A percentile compares a stretch with the other conserved stretches of the same genome.
phyloP scores from a whole-genome alignment of 53 echinoderm and acorn worm species.

The Astropecten irregularis region DNA sequence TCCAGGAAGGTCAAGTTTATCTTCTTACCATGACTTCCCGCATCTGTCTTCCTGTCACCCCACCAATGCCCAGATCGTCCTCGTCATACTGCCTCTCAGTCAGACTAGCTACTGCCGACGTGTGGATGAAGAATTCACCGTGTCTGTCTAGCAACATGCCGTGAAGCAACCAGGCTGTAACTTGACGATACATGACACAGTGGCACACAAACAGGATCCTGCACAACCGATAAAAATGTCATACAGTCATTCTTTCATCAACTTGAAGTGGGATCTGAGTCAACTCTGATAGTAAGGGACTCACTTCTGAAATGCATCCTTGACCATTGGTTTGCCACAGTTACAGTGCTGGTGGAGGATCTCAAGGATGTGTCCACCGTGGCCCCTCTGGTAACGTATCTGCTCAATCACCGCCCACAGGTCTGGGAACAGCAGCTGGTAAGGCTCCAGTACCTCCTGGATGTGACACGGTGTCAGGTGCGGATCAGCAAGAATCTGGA shows the following conservation, averaged over 20 bases:
- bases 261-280: neutral
- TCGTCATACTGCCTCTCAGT: slow-evolving; percentile 64
- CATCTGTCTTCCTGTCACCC: slow-evolving; percentile 77
- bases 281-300: too few species aligned
- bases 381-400: slow-evolving; percentile 69
- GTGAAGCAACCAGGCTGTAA: slow-evolving; percentile 90
- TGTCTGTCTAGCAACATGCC: slow-evolving; percentile 90
- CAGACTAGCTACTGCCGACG: slow-evolving; percentile 47
- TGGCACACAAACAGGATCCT: slow-evolving; percentile 93
- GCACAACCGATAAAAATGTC: neutral
- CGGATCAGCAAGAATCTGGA: slow-evolving; percentile 80
- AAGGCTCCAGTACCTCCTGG: slow-evolving; percentile 80
- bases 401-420: slow-evolving; percentile 75
- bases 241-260: too few species aligned
- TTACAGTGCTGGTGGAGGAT: slow-evolving; percentile 82
- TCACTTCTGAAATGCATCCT: slow-evolving; percentile 80
- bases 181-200: slow-evolving; percentile 89
- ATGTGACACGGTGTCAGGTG: slow-evolving; percentile 83
- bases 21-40: slow-evolving; percentile 83
- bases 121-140: slow-evolving; percentile 90
- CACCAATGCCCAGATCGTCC: slow-evolving; percentile 84
- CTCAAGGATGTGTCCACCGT: slow-evolving; percentile 90
- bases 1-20: too few species aligned
- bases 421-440: slow-evolving; percentile 82
- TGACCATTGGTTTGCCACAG: slow-evolving; percentile 88